Base-by-base conservation (phyloP, 2,888 invertebrate species). In the Tanytarsus gracilentus region DNA sequence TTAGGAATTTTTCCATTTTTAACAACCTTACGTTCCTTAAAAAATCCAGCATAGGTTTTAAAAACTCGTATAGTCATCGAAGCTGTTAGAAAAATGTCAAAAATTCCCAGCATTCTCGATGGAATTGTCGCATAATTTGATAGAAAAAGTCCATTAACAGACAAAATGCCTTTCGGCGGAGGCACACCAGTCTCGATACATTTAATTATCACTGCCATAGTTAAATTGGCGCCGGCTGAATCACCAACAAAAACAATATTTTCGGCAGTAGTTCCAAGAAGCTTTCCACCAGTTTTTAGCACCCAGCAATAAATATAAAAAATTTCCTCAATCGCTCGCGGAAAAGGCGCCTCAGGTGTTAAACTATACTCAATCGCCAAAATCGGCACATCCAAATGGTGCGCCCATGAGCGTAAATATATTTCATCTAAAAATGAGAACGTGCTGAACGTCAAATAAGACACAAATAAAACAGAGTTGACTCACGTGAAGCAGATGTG, bases 61-160 rank as follows among this genome's bases (percentile, higher is more conserved):
- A 92, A 75, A 67, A 91, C n/a, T n/a, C n/a, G n/a, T n/a, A n/a
- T n/a, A n/a, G n/a, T n/a, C n/a, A n/a, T n/a, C n/a, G n/a, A n/a
- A n/a, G n/a, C n/a, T n/a, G 98, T 97, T 65, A 99, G 75, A 49
- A 99, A 73, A 0, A 97, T 96, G 75, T 99, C 99, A 81, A 96
- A 88, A 58, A 96, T 78, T 67, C 92, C 88, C 53, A 99, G 76
- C 50, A 99, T 74, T 36, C 98, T 78, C 0, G 97, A 89, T 0
- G 99, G 97, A 55, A 96, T 94, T 1, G 96, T 90, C 49, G 87
- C 80, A 69, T 95, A 92, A 69, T 89, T 88, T 40, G 97, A 80
- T 62, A 93, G 76, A 52, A 93, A 81, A 0, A 96, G 94, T 0
- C 89, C 85, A 70, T 99, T 99, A 7, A 90, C 89, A 65, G 91